phyloP scores from a whole-genome alignment of 2,113 vertebrate species.

The Tor tambroides region DNA sequence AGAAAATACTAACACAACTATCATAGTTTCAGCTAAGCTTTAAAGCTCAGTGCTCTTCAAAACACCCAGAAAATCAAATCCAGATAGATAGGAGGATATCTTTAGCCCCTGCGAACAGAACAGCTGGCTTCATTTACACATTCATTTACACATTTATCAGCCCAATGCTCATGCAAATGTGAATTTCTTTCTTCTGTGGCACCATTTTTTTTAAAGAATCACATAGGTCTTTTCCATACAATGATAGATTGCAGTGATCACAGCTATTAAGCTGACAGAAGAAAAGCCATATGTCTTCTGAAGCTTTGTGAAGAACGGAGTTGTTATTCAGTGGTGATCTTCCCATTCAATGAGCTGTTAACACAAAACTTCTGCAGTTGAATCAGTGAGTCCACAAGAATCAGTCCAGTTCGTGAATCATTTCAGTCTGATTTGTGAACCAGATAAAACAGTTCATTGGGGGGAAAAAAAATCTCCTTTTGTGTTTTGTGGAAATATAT shows the following conservation, averaged over 20 bases:
- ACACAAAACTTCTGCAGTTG: too few relatives aligned
- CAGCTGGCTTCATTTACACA: constrained; percentile 26
- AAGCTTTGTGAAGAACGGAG: not conserved
- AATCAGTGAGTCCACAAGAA: too few relatives aligned
- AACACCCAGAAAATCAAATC: constrained; percentile 22
- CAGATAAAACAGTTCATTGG: too few relatives aligned
- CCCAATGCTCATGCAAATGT: not conserved
- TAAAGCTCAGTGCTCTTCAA: too few relatives aligned
- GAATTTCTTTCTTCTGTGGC: not conserved
- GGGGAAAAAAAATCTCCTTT: too few relatives aligned
- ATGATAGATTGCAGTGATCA: not conserved
- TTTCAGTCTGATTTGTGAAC: too few relatives aligned
- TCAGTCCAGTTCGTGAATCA: too few relatives aligned
- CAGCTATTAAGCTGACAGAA: not conserved
- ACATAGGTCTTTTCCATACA: not conserved
- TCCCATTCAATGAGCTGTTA: too few relatives aligned
- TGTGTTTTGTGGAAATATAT: too few relatives aligned
- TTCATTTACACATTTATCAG: not conserved
- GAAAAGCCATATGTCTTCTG: not conserved
- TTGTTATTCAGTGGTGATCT: too few relatives aligned
- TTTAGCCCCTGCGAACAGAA: constrained; percentile 11
- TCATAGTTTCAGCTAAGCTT: too few relatives aligned
- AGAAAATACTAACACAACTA: not conserved
- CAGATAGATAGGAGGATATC: not conserved
- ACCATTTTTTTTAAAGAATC: not conserved